phyloP scores from a whole-genome alignment of 2,888 invertebrate species.

The Synergus umbraculus region DNA sequence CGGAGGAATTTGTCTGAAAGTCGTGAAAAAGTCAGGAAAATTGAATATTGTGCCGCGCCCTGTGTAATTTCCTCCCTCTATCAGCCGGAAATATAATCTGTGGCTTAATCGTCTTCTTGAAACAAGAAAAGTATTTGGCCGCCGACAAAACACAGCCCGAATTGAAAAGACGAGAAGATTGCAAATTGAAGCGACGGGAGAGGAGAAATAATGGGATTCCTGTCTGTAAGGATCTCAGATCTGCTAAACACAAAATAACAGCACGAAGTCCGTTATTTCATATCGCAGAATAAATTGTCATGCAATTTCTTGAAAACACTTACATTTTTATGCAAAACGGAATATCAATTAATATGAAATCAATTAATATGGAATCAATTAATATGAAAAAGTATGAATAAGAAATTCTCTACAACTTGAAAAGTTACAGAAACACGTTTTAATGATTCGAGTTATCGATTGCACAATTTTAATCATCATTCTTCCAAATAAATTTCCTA shows the following conservation, averaged over 20 bases:
- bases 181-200: conserved; percentile 25
- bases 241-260: conserved; percentile 4
- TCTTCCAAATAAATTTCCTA: not conserved
- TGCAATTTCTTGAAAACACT: no score
- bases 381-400: no score
- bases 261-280: not conserved
- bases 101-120: conserved; percentile 27
- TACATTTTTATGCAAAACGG: no score
- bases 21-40: not conserved
- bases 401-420: no score
- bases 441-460: not conserved
- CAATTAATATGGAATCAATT: no score
- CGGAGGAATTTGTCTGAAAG: no score
- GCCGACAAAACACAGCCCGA: conserved; percentile 37
- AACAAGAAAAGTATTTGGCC: conserved; percentile 34
- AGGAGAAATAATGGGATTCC: conserved; percentile 39
- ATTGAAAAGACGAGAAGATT: conserved; percentile 29
- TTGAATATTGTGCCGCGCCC: not conserved
- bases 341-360: no score
- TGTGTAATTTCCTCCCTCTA: conserved; percentile 56
- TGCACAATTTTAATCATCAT: not conserved
- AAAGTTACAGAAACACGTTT: not conserved
- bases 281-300: no score
- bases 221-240: not conserved
- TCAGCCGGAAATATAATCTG: conserved; percentile 50